A percentile compares a stretch with the other conserved stretches of the same genome.
Evolutionary conservation across 2,888 invertebrate genomes (phyloP).

Genomic region (Agrilus mali): DNA sequence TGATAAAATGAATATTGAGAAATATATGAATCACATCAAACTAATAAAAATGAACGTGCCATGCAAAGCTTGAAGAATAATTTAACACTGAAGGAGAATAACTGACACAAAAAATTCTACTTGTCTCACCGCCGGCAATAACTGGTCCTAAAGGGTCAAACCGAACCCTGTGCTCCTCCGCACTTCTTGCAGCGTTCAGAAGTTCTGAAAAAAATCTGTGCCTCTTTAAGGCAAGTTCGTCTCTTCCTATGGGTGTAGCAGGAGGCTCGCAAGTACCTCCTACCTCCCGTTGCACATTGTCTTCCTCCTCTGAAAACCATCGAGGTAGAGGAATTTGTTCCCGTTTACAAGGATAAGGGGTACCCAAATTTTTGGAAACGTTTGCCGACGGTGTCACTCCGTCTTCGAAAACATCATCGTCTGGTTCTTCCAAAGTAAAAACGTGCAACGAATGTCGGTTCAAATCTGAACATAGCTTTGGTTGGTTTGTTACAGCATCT

Average conservation of each 20-base stretch:
- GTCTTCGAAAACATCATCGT: constrained; percentile 51
- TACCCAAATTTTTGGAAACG: constrained; percentile 36
- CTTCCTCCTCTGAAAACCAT: constrained; percentile 35
- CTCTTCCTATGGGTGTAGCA: constrained; percentile 65
- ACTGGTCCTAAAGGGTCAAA: constrained; percentile 61
- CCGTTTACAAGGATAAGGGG: constrained; percentile 34
- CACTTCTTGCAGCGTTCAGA: constrained; percentile 57
- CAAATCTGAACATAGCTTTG: not conserved
- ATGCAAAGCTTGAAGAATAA: too few species aligned
- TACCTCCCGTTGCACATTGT: constrained; percentile 25
- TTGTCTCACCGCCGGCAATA: constrained; percentile 45
- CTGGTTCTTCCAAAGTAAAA: constrained; percentile 10
- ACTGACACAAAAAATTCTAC: not conserved
- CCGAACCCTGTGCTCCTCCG: constrained; percentile 60
- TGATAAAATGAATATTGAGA: too few species aligned
- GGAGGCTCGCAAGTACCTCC: constrained; percentile 54
- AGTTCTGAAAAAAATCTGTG: constrained; percentile 71
- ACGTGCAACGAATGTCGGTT: constrained; percentile 22
- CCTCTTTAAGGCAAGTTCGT: constrained; percentile 62
- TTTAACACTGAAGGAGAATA: too few species aligned
- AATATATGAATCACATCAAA: too few species aligned
- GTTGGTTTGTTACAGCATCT: constrained; percentile 13
- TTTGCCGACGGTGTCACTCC: constrained; percentile 33
- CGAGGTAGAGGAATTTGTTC: constrained; percentile 30
- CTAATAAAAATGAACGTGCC: too few species aligned